Evolutionary conservation across 1,140 invertebrate species (phyloP).

Genomic region (Caerostris extrusa): DNA sequence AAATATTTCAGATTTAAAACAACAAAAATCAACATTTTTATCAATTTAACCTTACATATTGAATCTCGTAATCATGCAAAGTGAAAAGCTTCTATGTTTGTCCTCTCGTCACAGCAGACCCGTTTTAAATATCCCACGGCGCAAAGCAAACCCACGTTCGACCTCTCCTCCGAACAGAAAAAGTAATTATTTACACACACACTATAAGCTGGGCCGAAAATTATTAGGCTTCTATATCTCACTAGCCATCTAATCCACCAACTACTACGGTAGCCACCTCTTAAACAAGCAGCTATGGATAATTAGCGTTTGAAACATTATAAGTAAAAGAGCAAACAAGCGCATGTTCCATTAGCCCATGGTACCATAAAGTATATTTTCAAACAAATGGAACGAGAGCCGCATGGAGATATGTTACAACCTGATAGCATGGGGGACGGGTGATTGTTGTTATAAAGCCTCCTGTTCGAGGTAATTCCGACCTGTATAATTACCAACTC

Average conservation of each 20-base stretch:
- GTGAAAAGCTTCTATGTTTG: no score
- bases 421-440: background rate
- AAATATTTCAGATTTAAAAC: no score
- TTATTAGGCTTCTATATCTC: background rate
- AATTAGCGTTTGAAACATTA: background rate
- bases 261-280: background rate
- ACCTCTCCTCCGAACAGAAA: no score
- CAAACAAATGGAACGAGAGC: no score
- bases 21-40: no score
- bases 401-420: conserved; percentile 25
- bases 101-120: no score
- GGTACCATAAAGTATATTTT: background rate
- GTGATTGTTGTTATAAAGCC: background rate
- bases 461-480: background rate
- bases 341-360: background rate
- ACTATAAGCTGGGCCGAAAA: background rate
- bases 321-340: conserved; percentile 31
- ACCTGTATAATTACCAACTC: no score
- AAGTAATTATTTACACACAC: no score
- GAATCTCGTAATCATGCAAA: no score
- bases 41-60: no score
- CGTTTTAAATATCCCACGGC: no score
- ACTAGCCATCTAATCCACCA: background rate
- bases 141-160: no score
- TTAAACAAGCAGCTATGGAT: background rate